phyloP scores from a whole-genome alignment of 2,113 vertebrate genomes.

The Lates calcarifer region DNA sequence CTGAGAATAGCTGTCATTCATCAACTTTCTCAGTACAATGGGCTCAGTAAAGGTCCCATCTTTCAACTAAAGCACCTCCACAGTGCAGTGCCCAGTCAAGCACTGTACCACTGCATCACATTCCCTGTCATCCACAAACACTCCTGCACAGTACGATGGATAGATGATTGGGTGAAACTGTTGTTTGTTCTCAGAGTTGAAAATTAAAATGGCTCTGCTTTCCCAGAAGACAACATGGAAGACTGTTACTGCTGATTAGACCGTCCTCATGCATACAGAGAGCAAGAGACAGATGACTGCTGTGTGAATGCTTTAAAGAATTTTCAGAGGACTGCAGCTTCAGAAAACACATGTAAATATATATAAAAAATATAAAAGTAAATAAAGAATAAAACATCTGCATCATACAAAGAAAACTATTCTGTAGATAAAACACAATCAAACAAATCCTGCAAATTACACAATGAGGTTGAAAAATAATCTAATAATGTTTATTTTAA shows the following conservation, averaged over 20 bases:
- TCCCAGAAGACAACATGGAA: constrained; percentile 7
- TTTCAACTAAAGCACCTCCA: constrained; percentile 72
- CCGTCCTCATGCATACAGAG: neutral
- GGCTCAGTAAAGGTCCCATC: constrained; percentile 72
- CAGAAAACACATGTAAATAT: neutral
- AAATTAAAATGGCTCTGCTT: constrained; percentile 51
- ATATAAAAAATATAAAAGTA: no score
- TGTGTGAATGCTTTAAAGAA: neutral
- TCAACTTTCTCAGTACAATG: constrained; percentile 74
- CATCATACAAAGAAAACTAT: no score
- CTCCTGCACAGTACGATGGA: constrained; percentile 30
- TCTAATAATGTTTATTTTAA: no score
- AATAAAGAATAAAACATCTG: no score
- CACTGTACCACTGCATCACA: constrained; percentile 37
- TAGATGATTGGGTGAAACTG: constrained; percentile 41
- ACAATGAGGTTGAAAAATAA: no score
- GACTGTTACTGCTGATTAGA: constrained; percentile 40
- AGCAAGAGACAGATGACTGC: neutral
- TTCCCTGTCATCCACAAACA: constrained; percentile 48
- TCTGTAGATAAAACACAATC: neutral
- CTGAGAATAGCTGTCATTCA: constrained; percentile 78
- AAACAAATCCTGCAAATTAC: neutral
- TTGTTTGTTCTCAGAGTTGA: constrained; percentile 51
- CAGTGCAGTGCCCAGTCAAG: constrained; percentile 56
- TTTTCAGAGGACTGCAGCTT: neutral